Evolutionary conservation across 35 echinoderm and acorn worm genomes (phyloP).

Genomic region (Stichopus chloronotus): DNA sequence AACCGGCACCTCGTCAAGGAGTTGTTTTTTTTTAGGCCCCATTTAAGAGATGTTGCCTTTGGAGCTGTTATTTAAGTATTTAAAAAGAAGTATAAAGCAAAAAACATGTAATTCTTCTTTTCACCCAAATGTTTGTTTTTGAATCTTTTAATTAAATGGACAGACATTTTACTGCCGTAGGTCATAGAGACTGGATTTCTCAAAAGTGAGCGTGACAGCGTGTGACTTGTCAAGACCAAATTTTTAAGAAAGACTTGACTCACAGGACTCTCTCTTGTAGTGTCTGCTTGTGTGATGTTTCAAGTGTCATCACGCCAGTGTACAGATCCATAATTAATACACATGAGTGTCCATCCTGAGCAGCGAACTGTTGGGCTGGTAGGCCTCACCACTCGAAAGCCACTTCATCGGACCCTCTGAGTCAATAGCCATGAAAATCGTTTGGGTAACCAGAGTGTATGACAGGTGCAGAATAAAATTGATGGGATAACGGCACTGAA

Average conservation of each 20-base stretch:
- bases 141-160: neutral
- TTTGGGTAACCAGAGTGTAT: neutral
- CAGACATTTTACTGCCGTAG: neutral
- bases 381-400: constrained; percentile 8
- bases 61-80: neutral
- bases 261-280: neutral
- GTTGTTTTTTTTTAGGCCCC: neutral
- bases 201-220: neutral
- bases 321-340: constrained; percentile 13
- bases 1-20: neutral
- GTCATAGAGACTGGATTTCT: neutral
- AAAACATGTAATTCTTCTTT: neutral
- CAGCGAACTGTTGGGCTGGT: neutral
- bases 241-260: neutral
- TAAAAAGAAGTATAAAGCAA: neutral
- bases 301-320: neutral
- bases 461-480: neutral
- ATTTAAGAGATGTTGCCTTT: neutral
- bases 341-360: neutral
- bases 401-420: neutral
- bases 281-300: constrained; percentile 7
- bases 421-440: neutral
- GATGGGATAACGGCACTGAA: neutral
- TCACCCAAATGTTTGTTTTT: neutral
- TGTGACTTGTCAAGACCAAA: neutral